A percentile compares a stretch with the other conserved stretches of the same genome.
Evolutionary conservation across 2,888 invertebrate species (phyloP).

Genomic region (Xanthostigma xanthostigma): DNA sequence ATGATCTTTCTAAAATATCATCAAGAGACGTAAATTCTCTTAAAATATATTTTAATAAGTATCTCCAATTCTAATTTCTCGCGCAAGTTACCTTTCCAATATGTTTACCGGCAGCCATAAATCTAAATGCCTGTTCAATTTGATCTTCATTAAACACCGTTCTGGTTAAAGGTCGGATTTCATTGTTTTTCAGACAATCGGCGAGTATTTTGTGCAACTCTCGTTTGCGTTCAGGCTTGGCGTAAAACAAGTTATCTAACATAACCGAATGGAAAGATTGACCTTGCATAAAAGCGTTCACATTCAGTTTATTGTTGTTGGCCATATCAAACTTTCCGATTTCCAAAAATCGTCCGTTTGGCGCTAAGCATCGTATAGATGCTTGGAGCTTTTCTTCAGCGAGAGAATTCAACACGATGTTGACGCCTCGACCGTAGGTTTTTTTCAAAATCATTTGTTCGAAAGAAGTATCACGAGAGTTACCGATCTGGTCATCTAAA

Average conservation of each 20-base stretch:
- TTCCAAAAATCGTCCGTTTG: slow-evolving; percentile 58
- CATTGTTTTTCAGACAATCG: slow-evolving; percentile 44
- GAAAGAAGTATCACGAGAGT: slow-evolving; percentile 75
- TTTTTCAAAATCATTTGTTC: slow-evolving; percentile 66
- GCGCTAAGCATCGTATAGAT: slow-evolving; percentile 43
- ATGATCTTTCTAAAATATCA: too few species aligned
- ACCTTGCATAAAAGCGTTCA: slow-evolving; percentile 55
- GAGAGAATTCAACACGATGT: slow-evolving; percentile 80
- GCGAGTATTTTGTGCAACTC: slow-evolving; percentile 39
- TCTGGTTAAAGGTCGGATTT: slow-evolving; percentile 46
- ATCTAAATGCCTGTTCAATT: slow-evolving; percentile 46
- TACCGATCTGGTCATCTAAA: slow-evolving; percentile 56
- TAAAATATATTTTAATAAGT: too few species aligned
- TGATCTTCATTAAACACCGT: slow-evolving; percentile 41
- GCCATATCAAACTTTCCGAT: slow-evolving; percentile 76
- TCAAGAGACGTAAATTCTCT: too few species aligned
- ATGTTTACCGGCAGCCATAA: slow-evolving; percentile 52
- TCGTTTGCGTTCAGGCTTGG: slow-evolving; percentile 29
- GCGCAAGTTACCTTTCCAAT: slow-evolving; percentile 44
- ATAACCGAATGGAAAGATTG: slow-evolving; percentile 62
- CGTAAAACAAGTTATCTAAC: slow-evolving; percentile 37
- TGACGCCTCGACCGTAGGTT: slow-evolving; percentile 78
- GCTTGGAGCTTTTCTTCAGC: slow-evolving; percentile 80
- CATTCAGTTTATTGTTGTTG: slow-evolving; percentile 43
- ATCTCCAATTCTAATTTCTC: too few species aligned